These are phyloP conservation scores for Macquaria ambigua DNA, from an alignment of 2,113 vertebrate genomes.

Conservation along the genomic window DNA sequence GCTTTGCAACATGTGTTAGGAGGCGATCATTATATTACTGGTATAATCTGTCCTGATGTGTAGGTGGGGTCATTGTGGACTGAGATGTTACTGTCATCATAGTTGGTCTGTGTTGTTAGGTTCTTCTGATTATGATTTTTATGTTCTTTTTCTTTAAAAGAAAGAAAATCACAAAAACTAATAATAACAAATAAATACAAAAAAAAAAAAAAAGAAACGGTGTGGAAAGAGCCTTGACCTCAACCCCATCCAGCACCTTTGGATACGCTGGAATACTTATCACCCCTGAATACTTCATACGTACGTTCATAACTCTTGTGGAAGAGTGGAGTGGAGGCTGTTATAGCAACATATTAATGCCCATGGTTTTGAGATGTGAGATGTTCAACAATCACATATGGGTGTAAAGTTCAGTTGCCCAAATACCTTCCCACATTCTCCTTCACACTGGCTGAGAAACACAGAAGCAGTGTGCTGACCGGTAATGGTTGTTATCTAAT, in stretches of 20 bases:
- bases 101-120: background rate
- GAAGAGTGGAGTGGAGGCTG: background rate
- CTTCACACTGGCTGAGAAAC: background rate
- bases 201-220: background rate
- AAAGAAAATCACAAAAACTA: background rate
- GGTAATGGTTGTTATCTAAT: background rate
- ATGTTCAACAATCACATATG: background rate
- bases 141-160: background rate
- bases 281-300: background rate
- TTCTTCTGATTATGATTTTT: background rate
- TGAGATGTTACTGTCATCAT: background rate
- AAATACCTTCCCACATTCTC: background rate
- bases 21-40: background rate
- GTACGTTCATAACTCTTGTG: constrained; percentile 5
- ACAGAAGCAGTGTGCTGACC: background rate
- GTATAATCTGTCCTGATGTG: background rate
- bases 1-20: background rate
- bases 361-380: background rate
- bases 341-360: background rate
- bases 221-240: background rate
- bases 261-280: background rate
- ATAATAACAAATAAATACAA: background rate
- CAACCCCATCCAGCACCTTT: background rate
- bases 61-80: background rate
- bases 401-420: background rate